Conservation (phyloP, 2,113 vertebrate genomes). For the Syrmaticus mikado region DNA sequence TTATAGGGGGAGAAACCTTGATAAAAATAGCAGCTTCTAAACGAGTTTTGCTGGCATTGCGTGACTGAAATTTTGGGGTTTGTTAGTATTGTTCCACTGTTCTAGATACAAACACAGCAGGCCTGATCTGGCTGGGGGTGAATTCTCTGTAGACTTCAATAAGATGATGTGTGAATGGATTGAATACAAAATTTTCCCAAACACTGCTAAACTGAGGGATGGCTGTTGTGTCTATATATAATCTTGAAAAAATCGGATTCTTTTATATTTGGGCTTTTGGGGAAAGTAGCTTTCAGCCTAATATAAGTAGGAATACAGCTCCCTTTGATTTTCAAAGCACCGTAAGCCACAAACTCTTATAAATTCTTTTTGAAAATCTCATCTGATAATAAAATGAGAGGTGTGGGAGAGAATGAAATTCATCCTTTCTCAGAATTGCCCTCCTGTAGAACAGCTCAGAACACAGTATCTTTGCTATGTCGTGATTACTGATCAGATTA, state of each 20-base stretch:
- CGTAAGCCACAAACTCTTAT: conserved; percentile 29
- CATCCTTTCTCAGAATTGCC: not conserved
- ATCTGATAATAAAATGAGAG: conserved; percentile 61
- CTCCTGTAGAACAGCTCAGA: not conserved
- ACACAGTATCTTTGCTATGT: not conserved
- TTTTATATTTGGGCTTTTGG: conserved; percentile 49
- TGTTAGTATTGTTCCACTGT: not conserved
- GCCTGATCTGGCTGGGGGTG: not conserved
- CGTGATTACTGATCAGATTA: conserved; percentile 25
- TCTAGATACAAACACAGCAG: not conserved
- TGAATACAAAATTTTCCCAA: conserved; percentile 53
- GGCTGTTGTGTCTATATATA: conserved; percentile 42
- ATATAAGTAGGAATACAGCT: conserved; percentile 44
- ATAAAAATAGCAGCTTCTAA: conserved; percentile 13
- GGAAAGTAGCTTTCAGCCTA: conserved; percentile 64
- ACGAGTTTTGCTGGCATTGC: not conserved
- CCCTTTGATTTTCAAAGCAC: conserved; percentile 48
- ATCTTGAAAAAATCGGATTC: conserved; percentile 43
- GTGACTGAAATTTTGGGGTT: not conserved
- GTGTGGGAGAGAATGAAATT: conserved; percentile 46
- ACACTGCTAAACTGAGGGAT: conserved; percentile 20
- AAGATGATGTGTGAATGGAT: conserved; percentile 37
- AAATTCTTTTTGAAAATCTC: conserved; percentile 54
- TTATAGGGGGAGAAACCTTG: not conserved
- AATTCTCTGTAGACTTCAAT: not conserved